Evolutionary conservation across 2,113 vertebrate genomes (phyloP), one percentile per base, ranked within the genome.

Genomic region (Trogon surrucura): DNA sequence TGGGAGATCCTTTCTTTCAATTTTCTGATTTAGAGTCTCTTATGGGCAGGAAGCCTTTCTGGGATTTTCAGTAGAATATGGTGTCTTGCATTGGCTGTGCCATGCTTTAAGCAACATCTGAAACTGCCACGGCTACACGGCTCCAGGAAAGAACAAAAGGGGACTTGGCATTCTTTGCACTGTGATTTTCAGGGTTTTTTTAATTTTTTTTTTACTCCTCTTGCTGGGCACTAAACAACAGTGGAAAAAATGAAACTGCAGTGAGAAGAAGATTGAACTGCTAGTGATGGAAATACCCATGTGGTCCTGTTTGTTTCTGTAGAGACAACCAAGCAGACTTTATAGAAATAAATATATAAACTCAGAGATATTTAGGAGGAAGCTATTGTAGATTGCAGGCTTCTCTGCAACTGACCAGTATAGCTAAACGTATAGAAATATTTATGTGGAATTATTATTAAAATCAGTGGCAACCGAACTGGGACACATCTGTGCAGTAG

Each of bases 401-500:
- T 88, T 84, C 23, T 80, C 81, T 80, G 54, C 67, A 88, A 48
- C 36, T n/a, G n/a, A 45, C 29, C 29, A 53, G 6, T 88, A 23
- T 61, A 80, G 21, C 29, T 84, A 84, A 88, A 74, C 70, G 30
- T 64, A 75, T 60, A 86, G n/a, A 74, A 75, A 61, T 58, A 29
- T 30, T 11, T 45, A n/a, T 44, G 45, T 90, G 53, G 53, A 64
- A 84, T 93, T 93, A 48, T 74, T 62, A 48, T 38, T 81, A 36
- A 86, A 84, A 58, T 81, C 69, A 72, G 54, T 48, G 72, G 34
- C 80, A 93, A 69, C 34, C 4, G 15, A 94, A 91, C 44, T 64
- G 73, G 88, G 58, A 41, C 72, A 88, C 73, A 88, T 95, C 85
- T 95, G 80, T 86, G 88, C 82, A 75, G 53, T 89, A 90, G 86